These are phyloP conservation scores for Pagrus major DNA, from an alignment of 2,113 vertebrate species.

Conservation along the genomic window DNA sequence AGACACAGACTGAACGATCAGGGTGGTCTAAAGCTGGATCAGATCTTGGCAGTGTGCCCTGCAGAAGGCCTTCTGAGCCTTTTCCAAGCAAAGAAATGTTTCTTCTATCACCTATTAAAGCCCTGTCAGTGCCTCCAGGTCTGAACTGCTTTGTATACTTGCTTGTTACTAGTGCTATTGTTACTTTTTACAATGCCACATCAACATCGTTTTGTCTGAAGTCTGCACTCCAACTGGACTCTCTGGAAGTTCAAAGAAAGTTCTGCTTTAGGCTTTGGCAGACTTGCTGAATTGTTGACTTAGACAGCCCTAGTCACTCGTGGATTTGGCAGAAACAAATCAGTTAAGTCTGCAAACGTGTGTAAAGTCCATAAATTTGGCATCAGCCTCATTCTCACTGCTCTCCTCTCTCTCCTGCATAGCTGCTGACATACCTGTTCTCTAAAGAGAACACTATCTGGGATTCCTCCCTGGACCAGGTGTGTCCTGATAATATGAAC, in stretches of 20 bases:
- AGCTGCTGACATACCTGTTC: conserved; percentile 98
- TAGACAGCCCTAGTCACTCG: not conserved
- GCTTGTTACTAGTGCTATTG: not conserved
- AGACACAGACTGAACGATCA: not conserved
- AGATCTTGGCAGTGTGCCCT: not conserved
- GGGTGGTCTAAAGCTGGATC: not conserved
- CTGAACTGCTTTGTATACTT: not conserved
- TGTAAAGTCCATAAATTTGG: not conserved
- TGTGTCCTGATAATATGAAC: conserved; percentile 94
- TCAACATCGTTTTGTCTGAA: not conserved
- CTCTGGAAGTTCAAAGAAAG: not conserved
- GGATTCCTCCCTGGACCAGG: conserved; percentile 90
- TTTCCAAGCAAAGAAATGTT: not conserved
- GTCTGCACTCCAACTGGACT: not conserved
- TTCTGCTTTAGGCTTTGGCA: not conserved
- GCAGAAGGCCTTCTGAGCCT: not conserved
- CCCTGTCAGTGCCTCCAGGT: not conserved
- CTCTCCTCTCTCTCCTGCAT: conserved; percentile 34
- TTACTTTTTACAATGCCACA: not conserved
- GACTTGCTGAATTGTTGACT: not conserved
- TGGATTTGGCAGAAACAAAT: not conserved
- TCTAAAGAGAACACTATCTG: conserved; percentile 98
- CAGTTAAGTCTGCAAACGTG: not conserved
- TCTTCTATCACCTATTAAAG: not conserved
- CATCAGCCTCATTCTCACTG: not conserved